Base-by-base conservation (phyloP, 2,888 invertebrate genomes). In the Criorhina ranunculi region DNA sequence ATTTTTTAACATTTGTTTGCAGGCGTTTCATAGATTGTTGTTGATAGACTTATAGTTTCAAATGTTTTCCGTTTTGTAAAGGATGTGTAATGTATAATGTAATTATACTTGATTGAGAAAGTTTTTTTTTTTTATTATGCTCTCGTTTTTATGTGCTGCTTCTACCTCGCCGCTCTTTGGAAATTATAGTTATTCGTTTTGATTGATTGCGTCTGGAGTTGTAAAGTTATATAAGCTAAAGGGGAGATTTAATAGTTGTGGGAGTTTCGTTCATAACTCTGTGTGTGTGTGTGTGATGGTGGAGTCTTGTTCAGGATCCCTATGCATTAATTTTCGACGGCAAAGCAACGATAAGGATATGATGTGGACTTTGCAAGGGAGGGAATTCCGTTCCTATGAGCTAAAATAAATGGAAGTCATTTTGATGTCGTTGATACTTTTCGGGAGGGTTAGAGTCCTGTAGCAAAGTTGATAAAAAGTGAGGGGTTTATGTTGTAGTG, bases 381-480 rank as follows among this genome's bases (percentile, higher is more conserved):
- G 51, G 19, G 33, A 66, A 66, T 60, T 72, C 24, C 37, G 59
- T 11, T 76, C 5, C 59, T 35, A 40, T 40, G 19, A 76, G 69
- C 59, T 51, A 15, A 67, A 62, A 78, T 62, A 78, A 78, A 78
- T 73, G 42, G 53, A 55, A 62, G 78, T 73, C 70, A 72, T 66
- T 77, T 82, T 46, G 55, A 33, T 51, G 53, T 35, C 49, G 76
- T 46, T 33, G 46, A 40, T 17, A 37, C 51, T 40, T 49, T 49
- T 29, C 42, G 8, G 15, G 15, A 31, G 17, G n/a, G 24, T 5
- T 1, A n/a, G 19, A 49, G 42, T 69, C 53, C 42, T 69, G 60
- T 53, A 44, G 77, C 12, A 59, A 51, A 60, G 59, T 77, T 77
- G 77, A 81, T 76, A 82, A 77, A 66, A 72, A 82, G 69, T 66